phyloP scores from a whole-genome alignment of 2,888 invertebrate species.

The Epirrhoe alternata region DNA sequence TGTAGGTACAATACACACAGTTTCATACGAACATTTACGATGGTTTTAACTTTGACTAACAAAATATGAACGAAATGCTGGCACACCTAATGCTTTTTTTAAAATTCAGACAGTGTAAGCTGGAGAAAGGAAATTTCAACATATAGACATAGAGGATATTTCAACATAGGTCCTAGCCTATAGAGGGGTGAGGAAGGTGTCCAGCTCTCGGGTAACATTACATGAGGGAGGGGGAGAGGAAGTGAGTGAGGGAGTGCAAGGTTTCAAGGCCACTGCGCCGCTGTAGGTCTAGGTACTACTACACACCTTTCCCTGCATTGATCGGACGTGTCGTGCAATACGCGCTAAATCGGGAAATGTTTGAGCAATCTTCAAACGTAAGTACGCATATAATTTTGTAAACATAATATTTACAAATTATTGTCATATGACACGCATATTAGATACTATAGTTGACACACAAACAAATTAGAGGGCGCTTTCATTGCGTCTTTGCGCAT shows the following conservation, averaged over 20 bases:
- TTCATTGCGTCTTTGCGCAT: neutral
- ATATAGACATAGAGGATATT: neutral
- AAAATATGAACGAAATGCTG: too few relatives aligned
- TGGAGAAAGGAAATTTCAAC: neutral
- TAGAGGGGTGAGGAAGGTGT: neutral
- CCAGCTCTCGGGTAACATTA: constrained; percentile 4
- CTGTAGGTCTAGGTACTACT: constrained; percentile 43
- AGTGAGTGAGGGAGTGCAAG: constrained; percentile 61
- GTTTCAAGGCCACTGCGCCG: constrained; percentile 69
- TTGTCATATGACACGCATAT: too few relatives aligned
- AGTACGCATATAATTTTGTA: neutral
- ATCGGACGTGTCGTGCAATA: constrained; percentile 10
- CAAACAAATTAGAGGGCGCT: too few relatives aligned
- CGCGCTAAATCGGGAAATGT: neutral
- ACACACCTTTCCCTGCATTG: constrained; percentile 47
- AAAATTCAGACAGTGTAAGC: too few relatives aligned
- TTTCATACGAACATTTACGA: too few relatives aligned
- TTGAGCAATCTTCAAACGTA: neutral
- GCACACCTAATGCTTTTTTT: too few relatives aligned
- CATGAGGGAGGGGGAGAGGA: constrained; percentile 32
- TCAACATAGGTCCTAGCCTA: neutral
- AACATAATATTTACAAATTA: neutral
- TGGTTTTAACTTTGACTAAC: too few relatives aligned
- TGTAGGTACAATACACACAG: too few relatives aligned
- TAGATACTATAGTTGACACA: too few relatives aligned